phyloP scores from a whole-genome alignment of 2,113 vertebrate species.

The Ovis canadensis region DNA sequence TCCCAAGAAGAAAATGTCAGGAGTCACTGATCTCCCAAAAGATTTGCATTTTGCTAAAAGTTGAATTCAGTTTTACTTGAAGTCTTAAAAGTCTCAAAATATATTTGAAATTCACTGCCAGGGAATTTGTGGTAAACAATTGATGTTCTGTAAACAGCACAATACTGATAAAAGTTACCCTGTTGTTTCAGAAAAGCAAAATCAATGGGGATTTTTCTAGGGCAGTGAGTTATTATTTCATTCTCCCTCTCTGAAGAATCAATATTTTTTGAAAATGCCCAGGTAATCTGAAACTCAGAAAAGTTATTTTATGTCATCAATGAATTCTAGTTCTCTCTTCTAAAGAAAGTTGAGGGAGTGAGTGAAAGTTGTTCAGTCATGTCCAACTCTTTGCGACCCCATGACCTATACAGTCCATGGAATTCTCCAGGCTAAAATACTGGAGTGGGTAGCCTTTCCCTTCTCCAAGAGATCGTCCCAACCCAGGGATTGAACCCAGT shows the following conservation, averaged over 20 bases:
- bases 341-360: background rate
- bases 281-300: conserved; percentile 3
- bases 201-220: background rate
- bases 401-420: background rate
- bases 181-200: conserved; percentile 2
- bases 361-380: background rate
- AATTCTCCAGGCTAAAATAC: background rate
- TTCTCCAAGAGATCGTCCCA: background rate
- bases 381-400: background rate
- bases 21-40: background rate
- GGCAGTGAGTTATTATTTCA: background rate
- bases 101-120: conserved; percentile 42
- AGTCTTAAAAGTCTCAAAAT: conserved; percentile 39
- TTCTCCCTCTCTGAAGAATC: background rate
- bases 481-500: background rate
- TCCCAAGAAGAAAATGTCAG: conserved; percentile 4
- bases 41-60: background rate
- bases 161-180: background rate
- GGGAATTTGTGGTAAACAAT: background rate
- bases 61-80: conserved; percentile 40
- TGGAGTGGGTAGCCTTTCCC: background rate
- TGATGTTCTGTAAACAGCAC: background rate
- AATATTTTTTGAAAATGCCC: background rate
- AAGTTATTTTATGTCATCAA: background rate
- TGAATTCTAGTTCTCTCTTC: background rate